Conservation (phyloP, 1,140 invertebrate species). For the Kradibia gibbosae region DNA sequence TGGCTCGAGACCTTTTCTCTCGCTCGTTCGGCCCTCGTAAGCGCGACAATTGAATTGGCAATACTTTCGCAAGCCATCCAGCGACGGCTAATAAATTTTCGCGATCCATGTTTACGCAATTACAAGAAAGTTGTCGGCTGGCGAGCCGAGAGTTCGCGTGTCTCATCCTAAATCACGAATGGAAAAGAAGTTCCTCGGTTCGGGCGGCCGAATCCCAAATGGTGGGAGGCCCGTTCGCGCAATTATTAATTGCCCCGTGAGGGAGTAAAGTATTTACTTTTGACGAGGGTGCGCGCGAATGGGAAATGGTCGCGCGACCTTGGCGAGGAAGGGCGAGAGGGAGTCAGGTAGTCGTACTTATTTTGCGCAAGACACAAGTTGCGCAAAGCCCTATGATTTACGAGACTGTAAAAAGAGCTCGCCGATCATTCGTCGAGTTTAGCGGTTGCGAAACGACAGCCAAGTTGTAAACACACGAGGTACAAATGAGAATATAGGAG, state of each 20-base stretch:
- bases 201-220: too few relatives aligned
- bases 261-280: not conserved
- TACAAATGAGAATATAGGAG: slow-evolving; percentile 64
- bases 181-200: not conserved
- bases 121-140: not conserved
- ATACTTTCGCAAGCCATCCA: not conserved
- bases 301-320: not conserved
- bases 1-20: not conserved
- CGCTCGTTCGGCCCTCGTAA: not conserved
- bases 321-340: not conserved
- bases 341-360: not conserved
- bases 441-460: slow-evolving; percentile 60
- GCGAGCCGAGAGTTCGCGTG: not conserved
- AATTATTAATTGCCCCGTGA: not conserved
- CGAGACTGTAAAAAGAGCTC: slow-evolving; percentile 45
- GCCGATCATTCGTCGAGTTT: slow-evolving; percentile 60
- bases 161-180: not conserved
- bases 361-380: not conserved
- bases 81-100: not conserved
- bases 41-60: not conserved
- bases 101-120: not conserved
- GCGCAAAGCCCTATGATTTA: slow-evolving; percentile 55
- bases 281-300: not conserved
- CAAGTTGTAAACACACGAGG: slow-evolving; percentile 63
- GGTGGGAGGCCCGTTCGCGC: not conserved